Conservation (phyloP, 2,797 vertebrate species). For the Nannoperca australis region DNA sequence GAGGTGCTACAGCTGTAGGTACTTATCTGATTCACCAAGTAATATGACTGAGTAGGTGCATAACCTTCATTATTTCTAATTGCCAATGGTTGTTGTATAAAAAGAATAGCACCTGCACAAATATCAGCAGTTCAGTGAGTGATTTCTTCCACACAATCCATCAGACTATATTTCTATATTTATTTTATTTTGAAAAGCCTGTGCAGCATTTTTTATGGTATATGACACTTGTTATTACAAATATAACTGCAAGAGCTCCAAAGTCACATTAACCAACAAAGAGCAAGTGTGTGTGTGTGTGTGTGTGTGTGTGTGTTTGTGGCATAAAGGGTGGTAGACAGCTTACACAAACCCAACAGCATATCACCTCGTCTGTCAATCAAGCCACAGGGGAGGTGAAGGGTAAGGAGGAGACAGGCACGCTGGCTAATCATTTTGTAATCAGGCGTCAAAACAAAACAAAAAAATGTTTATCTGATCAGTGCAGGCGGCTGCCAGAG, state of each 20-base stretch:
- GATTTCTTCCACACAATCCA: neutral
- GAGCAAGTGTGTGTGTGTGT: slow-evolving; percentile 17
- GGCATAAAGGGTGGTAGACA: slow-evolving; percentile 64
- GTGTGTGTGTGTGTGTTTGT: slow-evolving; percentile 27
- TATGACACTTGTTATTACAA: neutral
- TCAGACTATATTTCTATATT: neutral
- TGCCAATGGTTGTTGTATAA: neutral
- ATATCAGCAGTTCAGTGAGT: neutral
- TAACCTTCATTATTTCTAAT: neutral
- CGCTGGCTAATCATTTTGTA: slow-evolving; percentile 90
- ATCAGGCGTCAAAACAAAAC: slow-evolving; percentile 90
- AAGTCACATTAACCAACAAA: slow-evolving; percentile 18
- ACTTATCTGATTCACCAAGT: neutral
- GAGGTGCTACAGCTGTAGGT: neutral
- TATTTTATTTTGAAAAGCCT: neutral
- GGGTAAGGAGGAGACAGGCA: slow-evolving; percentile 82
- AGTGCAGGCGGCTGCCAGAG: slow-evolving; percentile 90
- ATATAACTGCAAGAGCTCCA: slow-evolving; percentile 8
- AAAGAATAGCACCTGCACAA: slow-evolving; percentile 5
- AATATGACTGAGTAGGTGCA: slow-evolving; percentile 2
- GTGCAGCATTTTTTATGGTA: neutral
- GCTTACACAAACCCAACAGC: slow-evolving; percentile 70
- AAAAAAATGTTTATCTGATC: slow-evolving; percentile 95
- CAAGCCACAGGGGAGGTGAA: slow-evolving; percentile 77
- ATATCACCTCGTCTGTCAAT: slow-evolving; percentile 81